Base-by-base conservation (phyloP, 2,113 vertebrate genomes). In the Platichthys flesus region DNA sequence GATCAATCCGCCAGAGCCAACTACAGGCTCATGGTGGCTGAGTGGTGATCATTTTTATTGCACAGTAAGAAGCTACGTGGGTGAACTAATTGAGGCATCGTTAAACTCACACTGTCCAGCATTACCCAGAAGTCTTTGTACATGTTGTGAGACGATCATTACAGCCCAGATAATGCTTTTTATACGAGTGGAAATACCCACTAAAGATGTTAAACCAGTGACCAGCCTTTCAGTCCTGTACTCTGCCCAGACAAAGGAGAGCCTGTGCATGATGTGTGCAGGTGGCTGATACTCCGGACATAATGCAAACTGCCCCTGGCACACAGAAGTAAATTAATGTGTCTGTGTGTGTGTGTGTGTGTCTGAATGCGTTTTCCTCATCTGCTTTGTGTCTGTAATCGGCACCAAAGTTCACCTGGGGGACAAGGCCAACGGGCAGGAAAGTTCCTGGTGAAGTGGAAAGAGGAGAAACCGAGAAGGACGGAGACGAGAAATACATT, bases 341-440 rank as follows among this genome's bases (percentile, higher is more conserved):
- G 37, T 59, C 24, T 37, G 4, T 70, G n/a, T 63, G 74, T 64
- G 55, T 79, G 55, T 51, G 55, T 51, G 6, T 54, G 47, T 61
- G 58, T 49, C 18, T 72, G 55, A 57, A 65, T 72, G 49, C 20
- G 31, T 31, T 78, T 68, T 68, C 20, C 51, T 66, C 78, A 72
- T 86, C 56, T 76, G 51, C 52, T 62, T 71, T 74, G 49, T 67
- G 70, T 67, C 10, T 76, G 60, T 70, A 74, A 78, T 31, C 31
- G 31, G 31, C 31, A 31, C 84, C 45, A 79, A 69, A 78, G 83
- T 85, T 89, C 69, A 83, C 58, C 40, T 0, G 20, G 26, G 57
- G 75, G 88, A 74, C 72, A 57, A 13, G 45, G 26, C 14, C 49
- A 16, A 59, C 45, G 28, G 60, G 65, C 54, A 59, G 42, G 18